phyloP scores from a whole-genome alignment of 2,113 vertebrate genomes.

The Sprattus sprattus region DNA sequence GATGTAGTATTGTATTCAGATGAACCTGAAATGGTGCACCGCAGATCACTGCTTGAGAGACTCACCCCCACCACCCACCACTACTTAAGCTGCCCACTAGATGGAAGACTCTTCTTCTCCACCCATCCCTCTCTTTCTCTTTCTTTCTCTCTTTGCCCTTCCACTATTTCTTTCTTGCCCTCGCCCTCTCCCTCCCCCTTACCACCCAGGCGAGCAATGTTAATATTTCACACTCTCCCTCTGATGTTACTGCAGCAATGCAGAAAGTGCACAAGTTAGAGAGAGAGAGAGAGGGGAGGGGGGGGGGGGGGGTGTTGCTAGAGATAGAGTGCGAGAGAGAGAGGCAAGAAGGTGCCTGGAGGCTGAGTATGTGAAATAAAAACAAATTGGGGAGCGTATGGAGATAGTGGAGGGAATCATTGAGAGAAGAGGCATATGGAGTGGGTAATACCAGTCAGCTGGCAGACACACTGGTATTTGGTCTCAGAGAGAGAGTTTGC shows the following conservation, averaged over 20 bases:
- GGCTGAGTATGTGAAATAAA: not conserved
- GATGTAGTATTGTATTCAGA: not conserved
- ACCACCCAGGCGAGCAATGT: not conserved
- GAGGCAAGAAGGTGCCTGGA: not conserved
- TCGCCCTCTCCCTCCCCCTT: not conserved
- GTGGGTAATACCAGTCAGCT: conserved; percentile 1
- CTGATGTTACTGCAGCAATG: conserved; percentile 47
- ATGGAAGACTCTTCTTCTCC: not conserved
- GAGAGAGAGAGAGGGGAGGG: conserved; percentile 28
- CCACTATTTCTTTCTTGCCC: conserved; percentile 11
- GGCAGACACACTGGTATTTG: not conserved
- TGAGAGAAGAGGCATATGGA: not conserved
- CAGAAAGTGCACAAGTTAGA: conserved; percentile 50
- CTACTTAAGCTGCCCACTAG: not conserved
- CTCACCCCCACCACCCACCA: not conserved
- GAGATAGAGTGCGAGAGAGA: not conserved
- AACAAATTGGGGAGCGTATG: not conserved
- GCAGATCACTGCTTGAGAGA: not conserved
- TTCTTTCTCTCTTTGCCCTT: conserved; percentile 21
- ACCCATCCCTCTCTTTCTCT: not conserved
- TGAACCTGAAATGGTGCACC: not conserved
- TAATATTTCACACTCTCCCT: conserved; percentile 28
- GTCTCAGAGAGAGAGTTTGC: not conserved
- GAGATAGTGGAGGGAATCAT: not conserved
- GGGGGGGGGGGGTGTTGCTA: conserved; percentile 33